Evolutionary conservation across 2,113 vertebrate species (phyloP), one percentile per base, ranked within the genome.

Genomic region (Bombycilla garrulus): DNA sequence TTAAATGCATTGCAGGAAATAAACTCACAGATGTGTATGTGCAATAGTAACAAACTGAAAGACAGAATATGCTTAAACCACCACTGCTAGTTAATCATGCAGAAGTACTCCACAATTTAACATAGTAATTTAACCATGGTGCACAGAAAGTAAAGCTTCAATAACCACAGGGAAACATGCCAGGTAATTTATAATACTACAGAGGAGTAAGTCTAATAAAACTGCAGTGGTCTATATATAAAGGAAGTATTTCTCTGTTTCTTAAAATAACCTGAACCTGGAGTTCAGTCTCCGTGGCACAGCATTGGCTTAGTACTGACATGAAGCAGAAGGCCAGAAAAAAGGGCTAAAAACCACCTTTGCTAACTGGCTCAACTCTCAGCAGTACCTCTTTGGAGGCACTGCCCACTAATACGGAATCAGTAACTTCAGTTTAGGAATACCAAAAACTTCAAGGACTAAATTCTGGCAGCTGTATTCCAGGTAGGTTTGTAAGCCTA

Each of bases 201-300:
- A 77, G 42, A 79, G 70, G 5, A 64, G 10, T 25, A 69, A 24
- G 16, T 88, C 70, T 38, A 83, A 81, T 58, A 70, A 45, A 78
- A 81, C 15, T 62, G 47, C 67, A 82, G 13, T 31, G 35, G 20
- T 17, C 57, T 47, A 17, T 7, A 50, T 2, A 19, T 54, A 95
- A 71, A 88, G 24, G 47, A 93, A 23, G 11, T 76, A 40, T 44
- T 94, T 88, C 10, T 92, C 42, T 76, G 47, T 74, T 81, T 76
- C 44, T 65, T 90, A 81, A 88, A 86, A 72, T 53, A 94, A 85
- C 28, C 26, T 3, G 1, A 92, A 54, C 25, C 33, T 66, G 38
- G 48, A 54, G 15, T 65, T 83, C 51, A n/a, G 62, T 38, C 74
- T 83, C 42, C 47, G 69, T 31, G 20, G 73, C 48, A 64, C 65